Conservation (phyloP, 37 sponge, comb jelly and placozoan genomes). For the Hexactinellida sp. region DNA sequence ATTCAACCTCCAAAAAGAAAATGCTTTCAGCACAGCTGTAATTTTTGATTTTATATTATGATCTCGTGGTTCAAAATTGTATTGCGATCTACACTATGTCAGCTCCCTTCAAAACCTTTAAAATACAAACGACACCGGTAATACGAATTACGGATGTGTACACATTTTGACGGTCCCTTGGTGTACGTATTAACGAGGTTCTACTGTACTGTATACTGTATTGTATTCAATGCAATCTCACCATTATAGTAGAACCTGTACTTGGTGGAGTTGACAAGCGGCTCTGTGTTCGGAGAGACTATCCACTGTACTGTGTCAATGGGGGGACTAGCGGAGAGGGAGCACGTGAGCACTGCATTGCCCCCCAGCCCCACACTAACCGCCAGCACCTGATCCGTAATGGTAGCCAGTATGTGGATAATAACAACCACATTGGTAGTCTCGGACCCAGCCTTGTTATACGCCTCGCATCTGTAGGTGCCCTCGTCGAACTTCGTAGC, state of each 20-base stretch:
- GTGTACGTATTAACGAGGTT: no score
- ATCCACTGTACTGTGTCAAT: not conserved
- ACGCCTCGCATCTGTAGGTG: not conserved
- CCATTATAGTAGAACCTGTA: not conserved
- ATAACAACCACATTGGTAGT: not conserved
- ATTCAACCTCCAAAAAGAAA: no score
- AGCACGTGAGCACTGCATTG: not conserved
- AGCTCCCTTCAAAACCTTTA: no score
- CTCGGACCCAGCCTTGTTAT: not conserved
- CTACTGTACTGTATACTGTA: no score
- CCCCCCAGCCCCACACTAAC: not conserved
- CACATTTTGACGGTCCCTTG: no score
- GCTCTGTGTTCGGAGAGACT: not conserved
- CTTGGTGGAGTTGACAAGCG: not conserved
- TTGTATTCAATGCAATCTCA: not conserved
- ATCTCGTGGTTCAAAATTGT: not conserved
- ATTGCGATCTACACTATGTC: not conserved
- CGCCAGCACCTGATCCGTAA: not conserved
- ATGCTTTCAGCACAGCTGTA: no score
- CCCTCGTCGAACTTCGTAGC: not conserved
- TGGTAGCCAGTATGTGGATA: not conserved
- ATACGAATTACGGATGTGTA: no score
- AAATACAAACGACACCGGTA: no score
- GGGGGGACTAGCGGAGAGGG: not conserved
- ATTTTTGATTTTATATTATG: no score